Evolutionary conservation across 2,888 invertebrate species (phyloP).

Genomic region (Diarsia brunnea): DNA sequence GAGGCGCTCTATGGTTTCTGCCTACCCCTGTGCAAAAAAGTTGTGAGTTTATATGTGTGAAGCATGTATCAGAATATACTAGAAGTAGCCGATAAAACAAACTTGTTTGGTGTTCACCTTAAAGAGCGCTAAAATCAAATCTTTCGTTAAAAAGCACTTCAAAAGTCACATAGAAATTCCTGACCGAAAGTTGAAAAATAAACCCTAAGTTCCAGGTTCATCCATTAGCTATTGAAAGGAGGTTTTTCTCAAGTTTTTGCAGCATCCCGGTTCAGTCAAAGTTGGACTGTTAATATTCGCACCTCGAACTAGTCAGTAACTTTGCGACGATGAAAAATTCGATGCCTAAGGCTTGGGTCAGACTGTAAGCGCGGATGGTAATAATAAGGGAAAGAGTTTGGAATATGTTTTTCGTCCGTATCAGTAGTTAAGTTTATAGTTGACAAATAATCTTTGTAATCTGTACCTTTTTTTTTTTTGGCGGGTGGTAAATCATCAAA

Average conservation of each 20-base stretch:
- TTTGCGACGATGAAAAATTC: constrained; percentile 83
- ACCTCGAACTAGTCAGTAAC: constrained; percentile 72
- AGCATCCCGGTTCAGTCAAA: constrained; percentile 68
- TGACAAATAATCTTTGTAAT: too few species aligned
- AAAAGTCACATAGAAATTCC: background rate
- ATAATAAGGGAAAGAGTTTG: background rate
- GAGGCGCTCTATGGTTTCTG: too few species aligned
- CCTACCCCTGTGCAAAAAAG: too few species aligned
- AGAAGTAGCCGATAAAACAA: too few species aligned
- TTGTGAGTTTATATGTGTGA: too few species aligned
- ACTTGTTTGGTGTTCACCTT: background rate
- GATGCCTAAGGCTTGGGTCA: constrained; percentile 63
- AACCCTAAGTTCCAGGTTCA: constrained; percentile 20
- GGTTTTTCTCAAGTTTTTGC: constrained; percentile 65
- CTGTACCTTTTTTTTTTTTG: too few species aligned
- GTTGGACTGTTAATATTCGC: constrained; percentile 79
- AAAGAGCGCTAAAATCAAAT: background rate
- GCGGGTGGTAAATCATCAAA: too few species aligned
- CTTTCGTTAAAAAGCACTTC: background rate
- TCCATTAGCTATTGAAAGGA: constrained; percentile 50
- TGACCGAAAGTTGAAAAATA: constrained; percentile 3
- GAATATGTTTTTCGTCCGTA: background rate
- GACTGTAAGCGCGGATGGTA: constrained; percentile 34
- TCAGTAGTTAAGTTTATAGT: background rate
- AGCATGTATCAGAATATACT: too few species aligned